Base-by-base conservation (phyloP, 2,113 vertebrate species). In the Oxygymnocypris stewartii region DNA sequence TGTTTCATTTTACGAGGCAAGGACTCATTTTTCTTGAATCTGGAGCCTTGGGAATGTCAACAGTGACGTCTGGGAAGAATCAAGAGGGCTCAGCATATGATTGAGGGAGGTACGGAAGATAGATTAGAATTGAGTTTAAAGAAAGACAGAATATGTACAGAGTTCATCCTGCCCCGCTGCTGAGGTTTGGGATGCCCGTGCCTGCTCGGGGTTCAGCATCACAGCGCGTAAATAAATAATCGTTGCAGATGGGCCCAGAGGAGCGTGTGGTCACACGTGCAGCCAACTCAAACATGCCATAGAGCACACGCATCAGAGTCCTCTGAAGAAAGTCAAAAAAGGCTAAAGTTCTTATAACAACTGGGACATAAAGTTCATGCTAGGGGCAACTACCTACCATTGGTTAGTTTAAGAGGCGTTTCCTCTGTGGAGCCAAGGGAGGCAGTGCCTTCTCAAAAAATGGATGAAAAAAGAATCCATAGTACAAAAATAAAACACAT, bases 151-250 rank as follows among this genome's bases (percentile, higher is more conserved):
- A 47, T 69, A 80, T 12, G 28, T n/a, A 23, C 25, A 35, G 42
- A 78, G 51, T 42, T 54, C 51, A n/a, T 16, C 9, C 65, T 47
- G 31, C 25, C 51, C 69, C 67, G 61, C 63, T 54, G 42, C 35
- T 78, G 84, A 85, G 87, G 88, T 86, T 74, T 74, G 65, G 82
- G 88, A 80, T 49, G 44, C 74, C 74, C 35, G 47, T 80, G 74
- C 51, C 54, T 65, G 61, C 78, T 86, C 11, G 40, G 69, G 69
- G 79, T 79, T 61, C 42, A 84, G 69, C 57, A 16, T 54, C 51
- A 59, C 31, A 74, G 84, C 49, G 51, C 85, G 86, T 86, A 88
- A 89, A 89, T 83, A 85, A 81, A 84, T 69, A 47, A 82, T 79
- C 28, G 20, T 44, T 81, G 73, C 73, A 88, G 87, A 88, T 85